Percentiles rank a stretch among this genome's conserved stretches.
These are phyloP conservation scores for Ivindomyrus marchei DNA, from an alignment of 2,113 vertebrate species.

Conservation along the genomic window DNA sequence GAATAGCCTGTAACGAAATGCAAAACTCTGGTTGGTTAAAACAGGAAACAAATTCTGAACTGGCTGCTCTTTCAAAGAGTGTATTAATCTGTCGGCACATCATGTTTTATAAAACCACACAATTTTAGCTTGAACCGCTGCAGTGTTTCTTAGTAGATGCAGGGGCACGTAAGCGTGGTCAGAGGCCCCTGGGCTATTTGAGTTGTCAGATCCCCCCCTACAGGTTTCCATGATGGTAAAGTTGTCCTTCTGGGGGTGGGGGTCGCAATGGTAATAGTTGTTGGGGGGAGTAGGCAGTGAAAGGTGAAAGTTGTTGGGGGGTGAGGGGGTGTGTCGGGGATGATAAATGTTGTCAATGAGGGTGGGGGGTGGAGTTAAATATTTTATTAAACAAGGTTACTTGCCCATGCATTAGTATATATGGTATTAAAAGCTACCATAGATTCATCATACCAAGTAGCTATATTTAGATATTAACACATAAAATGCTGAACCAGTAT, in stretches of 20 bases:
- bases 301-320: too few relatives aligned
- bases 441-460: too few relatives aligned
- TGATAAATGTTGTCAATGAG: neutral
- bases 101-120: neutral
- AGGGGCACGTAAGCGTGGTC: neutral
- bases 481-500: neutral
- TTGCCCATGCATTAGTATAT: neutral
- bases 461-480: neutral
- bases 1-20: neutral
- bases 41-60: neutral
- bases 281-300: neutral
- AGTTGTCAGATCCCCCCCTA: neutral
- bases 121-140: neutral
- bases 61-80: neutral
- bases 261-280: neutral
- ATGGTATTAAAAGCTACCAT: too few relatives aligned
- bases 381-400: neutral
- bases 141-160: neutral
- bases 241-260: neutral
- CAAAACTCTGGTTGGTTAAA: constrained; percentile 1
- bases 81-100: constrained; percentile 13
- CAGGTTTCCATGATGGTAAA: neutral
- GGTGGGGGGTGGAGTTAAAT: neutral
- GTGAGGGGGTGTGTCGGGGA: neutral
- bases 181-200: neutral